Evolutionary conservation across 2,113 vertebrate genomes (phyloP).

Genomic region (Capra hircus): DNA sequence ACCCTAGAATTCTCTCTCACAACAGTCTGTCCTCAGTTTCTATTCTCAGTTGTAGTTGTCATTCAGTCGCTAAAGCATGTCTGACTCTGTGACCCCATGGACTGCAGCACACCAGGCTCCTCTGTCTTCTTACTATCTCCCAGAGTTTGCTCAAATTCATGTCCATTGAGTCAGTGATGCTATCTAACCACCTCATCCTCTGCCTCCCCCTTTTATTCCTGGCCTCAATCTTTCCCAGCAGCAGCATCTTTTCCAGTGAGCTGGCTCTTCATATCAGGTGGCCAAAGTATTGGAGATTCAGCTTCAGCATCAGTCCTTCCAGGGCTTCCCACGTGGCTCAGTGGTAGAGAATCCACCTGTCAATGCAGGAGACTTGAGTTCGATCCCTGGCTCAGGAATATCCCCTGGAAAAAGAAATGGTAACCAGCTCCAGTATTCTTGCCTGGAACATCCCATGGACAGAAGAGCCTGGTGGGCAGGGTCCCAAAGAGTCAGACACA

Average conservation of each 20-base stretch:
- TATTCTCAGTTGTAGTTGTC: not conserved
- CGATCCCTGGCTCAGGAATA: not conserved
- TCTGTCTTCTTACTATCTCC: not conserved
- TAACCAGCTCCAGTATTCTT: not conserved
- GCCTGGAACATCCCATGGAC: not conserved
- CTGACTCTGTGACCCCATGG: not conserved
- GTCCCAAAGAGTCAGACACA: not conserved
- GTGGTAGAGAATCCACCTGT: not conserved
- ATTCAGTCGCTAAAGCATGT: not conserved
- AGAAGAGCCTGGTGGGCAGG: not conserved
- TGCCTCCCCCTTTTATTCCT: not conserved
- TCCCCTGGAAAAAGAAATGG: not conserved
- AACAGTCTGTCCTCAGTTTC: not conserved
- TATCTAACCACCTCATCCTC: not conserved
- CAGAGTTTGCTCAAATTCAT: not conserved
- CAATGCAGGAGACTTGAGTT: not conserved
- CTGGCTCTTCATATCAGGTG: not conserved
- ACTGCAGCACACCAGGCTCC: not conserved
- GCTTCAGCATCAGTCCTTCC: not conserved
- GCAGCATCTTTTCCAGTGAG: not conserved
- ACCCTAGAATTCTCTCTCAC: not conserved
- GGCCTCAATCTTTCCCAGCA: not conserved
- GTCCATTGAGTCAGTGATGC: not conserved
- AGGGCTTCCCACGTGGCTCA: not conserved
- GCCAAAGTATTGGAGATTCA: not conserved